A percentile compares a stretch with the other conserved stretches of the same genome.
Conservation (phyloP, 2,888 invertebrate species). For the Cephus pygmeus region DNA sequence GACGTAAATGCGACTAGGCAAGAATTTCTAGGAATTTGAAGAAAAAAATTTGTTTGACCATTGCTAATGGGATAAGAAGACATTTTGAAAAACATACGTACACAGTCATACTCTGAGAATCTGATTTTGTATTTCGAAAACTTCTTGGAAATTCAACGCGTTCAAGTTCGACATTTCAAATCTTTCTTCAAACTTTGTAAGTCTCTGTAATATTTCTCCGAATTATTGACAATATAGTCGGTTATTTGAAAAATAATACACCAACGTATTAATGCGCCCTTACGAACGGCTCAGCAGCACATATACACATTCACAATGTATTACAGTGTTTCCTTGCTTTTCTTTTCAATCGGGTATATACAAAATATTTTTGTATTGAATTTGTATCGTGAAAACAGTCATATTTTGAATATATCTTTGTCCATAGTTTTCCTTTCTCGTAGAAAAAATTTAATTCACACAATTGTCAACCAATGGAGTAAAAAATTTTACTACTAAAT, state of each 20-base stretch:
- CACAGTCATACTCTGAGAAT: not conserved
- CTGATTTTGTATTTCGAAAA: not conserved
- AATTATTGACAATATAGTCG: not conserved
- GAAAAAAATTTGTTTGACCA: not conserved
- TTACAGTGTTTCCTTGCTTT: not conserved
- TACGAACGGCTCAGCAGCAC: not conserved
- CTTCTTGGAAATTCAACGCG: conserved; percentile 30
- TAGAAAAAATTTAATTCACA: not conserved
- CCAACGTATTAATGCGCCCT: not conserved
- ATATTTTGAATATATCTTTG: not conserved
- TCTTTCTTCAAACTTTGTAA: not conserved
- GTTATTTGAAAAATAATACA: not conserved
- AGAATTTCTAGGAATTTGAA: conserved; percentile 9
- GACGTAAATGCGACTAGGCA: conserved; percentile 37
- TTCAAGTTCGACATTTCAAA: conserved; percentile 24
- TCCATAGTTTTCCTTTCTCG: not conserved
- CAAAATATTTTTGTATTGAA: not conserved
- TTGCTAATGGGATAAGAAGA: not conserved
- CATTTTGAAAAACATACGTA: not conserved
- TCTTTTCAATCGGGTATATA: not conserved
- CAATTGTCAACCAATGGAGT: not conserved
- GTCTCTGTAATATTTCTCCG: not conserved
- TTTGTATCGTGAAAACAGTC: not conserved
- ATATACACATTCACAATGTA: not conserved
- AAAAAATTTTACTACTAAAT: not conserved